Evolutionary conservation across 2,113 vertebrate genomes (phyloP), one percentile per base, ranked within the genome.

Genomic region (Gnathonemus echidnorhynchus): DNA sequence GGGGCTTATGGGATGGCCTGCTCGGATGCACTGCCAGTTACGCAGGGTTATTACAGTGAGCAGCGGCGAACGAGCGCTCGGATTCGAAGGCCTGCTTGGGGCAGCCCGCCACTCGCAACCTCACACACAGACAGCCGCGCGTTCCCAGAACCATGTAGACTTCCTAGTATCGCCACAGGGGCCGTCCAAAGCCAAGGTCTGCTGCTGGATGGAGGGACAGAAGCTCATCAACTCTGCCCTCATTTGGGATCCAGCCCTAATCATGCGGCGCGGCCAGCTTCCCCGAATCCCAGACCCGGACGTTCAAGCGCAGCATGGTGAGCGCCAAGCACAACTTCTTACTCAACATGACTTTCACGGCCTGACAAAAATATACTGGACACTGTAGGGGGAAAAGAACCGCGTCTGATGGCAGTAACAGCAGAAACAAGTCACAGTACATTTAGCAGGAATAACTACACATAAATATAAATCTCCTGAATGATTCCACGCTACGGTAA

Each of bases 21-120:
- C 35, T 39, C 1, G 1, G 10, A 46, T 17, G 92, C 92, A 91
- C 91, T 91, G 88, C 94, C 93, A 94, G 92, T 89, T 31, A 56
- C 94, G 92, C 93, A 91, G 95, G 90, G 89, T 94, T 91, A 93
- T 94, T 94, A 92, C 91, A 94, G 90, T 77, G 92, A 95, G 92
- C 91, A 93, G 91, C 88, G 93, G 92, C 48, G 48, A 86, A 93
- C 92, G 91, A 90, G 89, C 86, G 91, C 92, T 92, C 94, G 93
- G 93, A 93, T 95, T 94, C 92, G 94, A 77, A 8, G 83, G 74
- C 90, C 91, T 93, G 92, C 86, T 88, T 92, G 93, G 88, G n/a
- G 58, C 89, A 89, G 93, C 90, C 92, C 90, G 92, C 24, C 89
- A 85, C 92, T 90, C 89, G 83, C 62, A 92, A 86, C 89, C 90